Base-by-base conservation (phyloP, 23 tunicate genomes). In the Botrylloides violaceus region DNA sequence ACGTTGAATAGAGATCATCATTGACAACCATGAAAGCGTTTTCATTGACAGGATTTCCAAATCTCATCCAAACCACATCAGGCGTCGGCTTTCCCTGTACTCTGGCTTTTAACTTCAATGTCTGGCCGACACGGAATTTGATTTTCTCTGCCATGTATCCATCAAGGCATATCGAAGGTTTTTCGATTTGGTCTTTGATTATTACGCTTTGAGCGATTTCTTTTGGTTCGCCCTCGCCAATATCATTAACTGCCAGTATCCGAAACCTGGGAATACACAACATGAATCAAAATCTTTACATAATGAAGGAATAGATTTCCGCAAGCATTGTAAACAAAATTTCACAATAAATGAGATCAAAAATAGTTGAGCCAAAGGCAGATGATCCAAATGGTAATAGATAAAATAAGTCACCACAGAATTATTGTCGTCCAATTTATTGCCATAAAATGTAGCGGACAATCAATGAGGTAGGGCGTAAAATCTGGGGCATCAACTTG, bases 91-190 rank as follows among this genome's bases (percentile, higher is more conserved):
- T 83, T 4, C 99, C 99, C 1, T 28, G 27, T 1, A 95, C 65
- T 27, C 84, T 77, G 37, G 94, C 98, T 33, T 57, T 77, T 3
- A 93, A 68, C 59, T 79, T 78, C 56, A 93, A 64, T 21, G 81
- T 85, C 57, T 93, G 83, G 0, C 94, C 98, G 48, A 83, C 90
- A 61, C 98, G 75, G 76, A 61, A 91, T 4, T 79, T 84, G 38
- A 83, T 83, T 36, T 59, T 79, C 37, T 73, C 80, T 36, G 62
- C 2, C 88, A 77, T 85, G 49, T 47, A 81, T 2, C 60, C 84
- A 60, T 80, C 87, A 22, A 92, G 29, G 26, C 34, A 36, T 21
- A 93, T 64, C 24, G 80, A 77, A 1, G 98, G 98, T n/a, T 64
- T 63, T 37, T 80, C 87, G 26, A 86, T 66, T 29, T 81, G 78